A percentile compares a stretch with the other conserved stretches of the same genome.
Conservation (phyloP, 1,140 invertebrate species). For the Scaptomyza hsui region DNA sequence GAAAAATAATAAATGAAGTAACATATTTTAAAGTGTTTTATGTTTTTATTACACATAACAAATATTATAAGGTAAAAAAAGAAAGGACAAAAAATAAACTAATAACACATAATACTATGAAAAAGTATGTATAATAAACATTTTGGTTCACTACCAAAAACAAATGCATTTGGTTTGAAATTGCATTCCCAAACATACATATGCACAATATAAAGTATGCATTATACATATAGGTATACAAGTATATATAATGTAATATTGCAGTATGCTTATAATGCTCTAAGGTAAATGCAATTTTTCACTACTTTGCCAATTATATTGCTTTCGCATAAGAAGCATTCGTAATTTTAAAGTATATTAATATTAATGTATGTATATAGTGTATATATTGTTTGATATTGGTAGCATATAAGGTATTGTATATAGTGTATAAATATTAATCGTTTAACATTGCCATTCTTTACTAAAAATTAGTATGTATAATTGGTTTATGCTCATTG, state of each 20-base stretch:
- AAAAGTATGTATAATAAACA: slow-evolving; percentile 6
- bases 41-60: slow-evolving; percentile 12
- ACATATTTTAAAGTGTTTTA: not conserved
- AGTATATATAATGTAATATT: not conserved
- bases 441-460: slow-evolving; percentile 21
- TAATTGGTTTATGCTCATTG: not conserved
- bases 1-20: not conserved
- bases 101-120: slow-evolving; percentile 17
- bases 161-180: slow-evolving; percentile 30
- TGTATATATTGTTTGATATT: slow-evolving; percentile 7
- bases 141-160: slow-evolving; percentile 1
- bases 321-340: slow-evolving; percentile 11
- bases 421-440: slow-evolving; percentile 27
- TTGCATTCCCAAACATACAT: slow-evolving; percentile 27
- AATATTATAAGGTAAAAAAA: not conserved
- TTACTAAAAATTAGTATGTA: slow-evolving; percentile 4
- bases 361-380: slow-evolving; percentile 13
- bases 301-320: slow-evolving; percentile 28
- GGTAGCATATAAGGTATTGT: slow-evolving; percentile 16
- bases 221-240: not conserved
- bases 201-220: not conserved
- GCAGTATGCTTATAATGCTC: slow-evolving; percentile 4
- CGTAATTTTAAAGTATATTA: slow-evolving; percentile 9
- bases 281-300: slow-evolving; percentile 34
- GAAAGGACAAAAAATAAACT: not conserved